These are phyloP conservation scores for Pelusios castaneus DNA, from an alignment of 2,113 vertebrate species.

Conservation along the genomic window DNA sequence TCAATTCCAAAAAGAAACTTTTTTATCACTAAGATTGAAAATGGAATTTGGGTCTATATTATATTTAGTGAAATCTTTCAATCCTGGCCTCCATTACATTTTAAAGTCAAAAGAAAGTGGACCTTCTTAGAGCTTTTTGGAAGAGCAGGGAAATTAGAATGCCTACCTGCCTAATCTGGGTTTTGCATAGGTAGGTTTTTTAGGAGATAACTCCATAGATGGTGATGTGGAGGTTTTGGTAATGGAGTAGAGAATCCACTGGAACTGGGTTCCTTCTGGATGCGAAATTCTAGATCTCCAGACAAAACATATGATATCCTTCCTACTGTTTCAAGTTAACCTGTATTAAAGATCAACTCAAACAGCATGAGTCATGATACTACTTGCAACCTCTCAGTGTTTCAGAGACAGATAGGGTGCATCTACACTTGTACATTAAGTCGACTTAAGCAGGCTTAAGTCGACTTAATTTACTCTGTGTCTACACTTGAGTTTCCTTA, in stretches of 20 bases:
- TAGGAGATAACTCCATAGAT: background rate
- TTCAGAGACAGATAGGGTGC: fast-evolving
- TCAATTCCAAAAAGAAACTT: background rate
- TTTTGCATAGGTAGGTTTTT: background rate
- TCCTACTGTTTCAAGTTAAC: background rate
- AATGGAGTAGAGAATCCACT: background rate
- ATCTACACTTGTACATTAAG: no score
- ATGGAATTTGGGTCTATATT: background rate
- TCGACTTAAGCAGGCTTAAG: no score
- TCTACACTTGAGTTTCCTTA: no score
- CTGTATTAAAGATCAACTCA: background rate
- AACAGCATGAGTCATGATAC: background rate
- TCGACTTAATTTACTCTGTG: no score
- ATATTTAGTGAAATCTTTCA: background rate
- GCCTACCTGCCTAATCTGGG: background rate
- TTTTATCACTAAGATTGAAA: background rate
- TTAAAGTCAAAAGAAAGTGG: no score
- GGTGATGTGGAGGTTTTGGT: background rate
- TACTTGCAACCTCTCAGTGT: background rate
- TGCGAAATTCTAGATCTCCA: background rate
- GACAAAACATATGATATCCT: background rate
- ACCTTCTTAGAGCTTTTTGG: no score
- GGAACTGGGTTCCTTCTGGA: background rate
- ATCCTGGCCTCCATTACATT: background rate
- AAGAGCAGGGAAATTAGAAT: no score